Evolutionary conservation across 2,113 vertebrate species (phyloP).

Genomic region (Desmodus rotundus): DNA sequence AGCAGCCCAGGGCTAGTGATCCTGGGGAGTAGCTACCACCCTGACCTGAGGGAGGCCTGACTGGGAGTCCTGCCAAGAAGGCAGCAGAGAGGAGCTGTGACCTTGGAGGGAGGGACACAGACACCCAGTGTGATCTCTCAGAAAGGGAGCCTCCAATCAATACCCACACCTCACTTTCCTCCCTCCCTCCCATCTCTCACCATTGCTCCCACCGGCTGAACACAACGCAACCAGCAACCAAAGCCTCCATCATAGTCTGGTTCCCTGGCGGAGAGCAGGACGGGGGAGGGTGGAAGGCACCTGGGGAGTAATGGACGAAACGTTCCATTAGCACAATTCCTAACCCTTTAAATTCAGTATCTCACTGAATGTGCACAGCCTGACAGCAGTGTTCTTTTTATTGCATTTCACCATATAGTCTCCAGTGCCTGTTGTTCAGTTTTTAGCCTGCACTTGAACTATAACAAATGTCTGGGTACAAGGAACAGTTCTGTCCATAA

Average conservation of each 20-base stretch:
- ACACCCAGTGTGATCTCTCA: background rate
- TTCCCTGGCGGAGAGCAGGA: background rate
- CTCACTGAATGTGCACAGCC: background rate
- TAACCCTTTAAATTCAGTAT: background rate
- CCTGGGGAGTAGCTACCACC: background rate
- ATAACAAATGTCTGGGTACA: background rate
- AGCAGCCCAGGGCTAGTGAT: background rate
- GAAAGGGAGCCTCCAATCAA: background rate
- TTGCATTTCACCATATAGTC: background rate
- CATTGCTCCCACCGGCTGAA: background rate
- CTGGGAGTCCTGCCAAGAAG: background rate
- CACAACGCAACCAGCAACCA: background rate
- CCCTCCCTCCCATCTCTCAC: rapidly evolving
- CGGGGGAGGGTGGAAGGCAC: rapidly evolving
- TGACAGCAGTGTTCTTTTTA: background rate
- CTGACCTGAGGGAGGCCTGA: background rate
- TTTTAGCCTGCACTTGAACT: background rate
- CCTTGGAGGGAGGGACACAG: too few species aligned
- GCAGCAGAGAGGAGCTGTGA: background rate
- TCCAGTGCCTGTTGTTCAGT: background rate
- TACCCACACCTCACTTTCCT: background rate
- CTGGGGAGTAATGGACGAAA: background rate
- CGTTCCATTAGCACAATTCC: too few species aligned
- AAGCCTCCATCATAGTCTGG: background rate
- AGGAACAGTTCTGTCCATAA: background rate